These are phyloP conservation scores for Hydropsyche tenuis DNA, from an alignment of 1,140 invertebrate genomes.

Conservation along the genomic window DNA sequence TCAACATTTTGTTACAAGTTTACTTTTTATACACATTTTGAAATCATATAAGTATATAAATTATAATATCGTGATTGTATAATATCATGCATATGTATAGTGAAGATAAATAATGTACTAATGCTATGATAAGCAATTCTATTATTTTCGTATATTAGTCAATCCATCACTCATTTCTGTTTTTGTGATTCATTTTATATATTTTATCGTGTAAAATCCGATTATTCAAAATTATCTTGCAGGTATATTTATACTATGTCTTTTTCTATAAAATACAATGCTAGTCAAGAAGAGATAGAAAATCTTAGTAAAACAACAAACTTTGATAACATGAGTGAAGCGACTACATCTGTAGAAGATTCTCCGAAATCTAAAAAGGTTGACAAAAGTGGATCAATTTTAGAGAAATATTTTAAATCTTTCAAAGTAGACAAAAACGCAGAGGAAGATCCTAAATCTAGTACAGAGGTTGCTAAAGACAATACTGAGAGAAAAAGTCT, in stretches of 20 bases:
- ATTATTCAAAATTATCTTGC: slow-evolving; percentile 48
- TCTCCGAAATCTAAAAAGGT: slow-evolving; percentile 56
- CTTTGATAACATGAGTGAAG: slow-evolving; percentile 59
- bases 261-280: slow-evolving; percentile 71
- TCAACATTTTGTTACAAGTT: too few species aligned
- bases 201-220: too few species aligned
- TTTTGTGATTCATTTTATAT: too few species aligned
- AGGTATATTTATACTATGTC: slow-evolving; percentile 73
- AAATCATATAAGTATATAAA: too few species aligned
- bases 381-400: slow-evolving; percentile 58
- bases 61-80: too few species aligned
- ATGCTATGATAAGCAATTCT: too few species aligned
- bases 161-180: too few species aligned
- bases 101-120: too few species aligned
- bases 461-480: slow-evolving; percentile 35
- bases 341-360: slow-evolving; percentile 51
- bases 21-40: too few species aligned
- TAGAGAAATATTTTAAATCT: slow-evolving; percentile 63
- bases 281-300: slow-evolving; percentile 74
- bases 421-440: slow-evolving; percentile 56
- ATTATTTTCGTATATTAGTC: too few species aligned
- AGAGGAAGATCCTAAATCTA: slow-evolving; percentile 56
- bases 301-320: slow-evolving; percentile 67
- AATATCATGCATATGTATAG: too few species aligned
- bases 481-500: slow-evolving; percentile 43